Conservation (phyloP, 1,140 invertebrate species). For the Fopius arisanus region DNA sequence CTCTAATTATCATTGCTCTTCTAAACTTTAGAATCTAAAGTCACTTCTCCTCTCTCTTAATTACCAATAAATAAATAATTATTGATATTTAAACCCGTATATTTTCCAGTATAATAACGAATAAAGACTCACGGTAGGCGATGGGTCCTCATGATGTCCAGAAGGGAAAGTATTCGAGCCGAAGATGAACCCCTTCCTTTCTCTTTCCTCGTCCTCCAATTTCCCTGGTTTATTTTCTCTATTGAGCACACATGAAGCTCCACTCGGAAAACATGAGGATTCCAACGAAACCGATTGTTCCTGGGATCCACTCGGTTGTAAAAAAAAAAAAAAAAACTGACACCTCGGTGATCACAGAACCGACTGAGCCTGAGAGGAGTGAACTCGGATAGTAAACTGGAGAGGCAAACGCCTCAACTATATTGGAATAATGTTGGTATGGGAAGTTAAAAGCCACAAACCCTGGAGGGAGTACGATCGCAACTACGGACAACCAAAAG, state of each 20-base stretch:
- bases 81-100: background rate
- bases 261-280: background rate
- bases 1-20: too few relatives aligned
- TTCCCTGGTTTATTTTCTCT: background rate
- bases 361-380: constrained; percentile 36
- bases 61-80: too few relatives aligned
- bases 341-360: constrained; percentile 5
- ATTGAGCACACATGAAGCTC: constrained; percentile 16
- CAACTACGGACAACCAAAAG: background rate
- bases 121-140: constrained; percentile 29
- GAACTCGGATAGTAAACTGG: constrained; percentile 27
- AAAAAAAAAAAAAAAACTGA: constrained; percentile 1
- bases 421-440: background rate
- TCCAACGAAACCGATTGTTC: too few relatives aligned
- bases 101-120: constrained; percentile 12
- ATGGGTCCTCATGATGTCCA: constrained; percentile 23
- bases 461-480: background rate
- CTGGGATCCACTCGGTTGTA: too few relatives aligned
- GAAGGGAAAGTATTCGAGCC: background rate
- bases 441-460: constrained; percentile 1
- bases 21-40: too few relatives aligned
- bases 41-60: too few relatives aligned
- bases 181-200: background rate
- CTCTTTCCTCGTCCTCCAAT: background rate
- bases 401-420: background rate